Evolutionary conservation across 2,797 vertebrate species (phyloP), one percentile per base, ranked within the genome.

Genomic region (Decapterus maruadsi): DNA sequence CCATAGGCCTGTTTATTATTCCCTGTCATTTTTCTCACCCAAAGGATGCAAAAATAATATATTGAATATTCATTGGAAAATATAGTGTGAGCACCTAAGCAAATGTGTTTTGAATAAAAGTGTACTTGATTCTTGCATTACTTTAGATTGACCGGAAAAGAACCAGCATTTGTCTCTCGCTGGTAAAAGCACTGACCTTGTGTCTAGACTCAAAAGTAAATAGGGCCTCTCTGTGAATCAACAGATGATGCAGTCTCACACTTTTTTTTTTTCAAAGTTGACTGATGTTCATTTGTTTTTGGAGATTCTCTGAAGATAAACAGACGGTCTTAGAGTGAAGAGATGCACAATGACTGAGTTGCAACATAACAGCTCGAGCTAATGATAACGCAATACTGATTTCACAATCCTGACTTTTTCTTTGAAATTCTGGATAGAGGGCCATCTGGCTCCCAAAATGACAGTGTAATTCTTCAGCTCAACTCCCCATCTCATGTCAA

Each of bases 151-250:
- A 54, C 55, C 12, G 68, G 17, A 55, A 59, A 36, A 31, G 19
- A 81, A 55, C 29, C 8, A n/a, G 45, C 45, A 20, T 8, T 22
- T 56, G 77, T 71, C 55, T 51, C 43, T 83, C 53, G 55, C 16
- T 56, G 38, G 57, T 64, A 43, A 78, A 73, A 22, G 54, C 22
- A 36, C 38, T 77, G 70, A 80, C 82, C 81, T 71, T 45, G 45
- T 70, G 66, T 29, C 61, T 53, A 19, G 46, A 40, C 72, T 57
- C 11, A 22, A 68, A 58, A 81, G 82, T 77, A 67, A 83, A 78
- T 59, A 79, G 59, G 82, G 51, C 6, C 8, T 54, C 68, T 78
- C 19, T 63, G 29, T 46, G 10, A 51, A 16, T 71, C 74, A 77
- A 77, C 61, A 61, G 65, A 45, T 29, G 16, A 53, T 40, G 26